phyloP scores from a whole-genome alignment of 2,113 vertebrate genomes.

The Ramphastos sulfuratus region DNA sequence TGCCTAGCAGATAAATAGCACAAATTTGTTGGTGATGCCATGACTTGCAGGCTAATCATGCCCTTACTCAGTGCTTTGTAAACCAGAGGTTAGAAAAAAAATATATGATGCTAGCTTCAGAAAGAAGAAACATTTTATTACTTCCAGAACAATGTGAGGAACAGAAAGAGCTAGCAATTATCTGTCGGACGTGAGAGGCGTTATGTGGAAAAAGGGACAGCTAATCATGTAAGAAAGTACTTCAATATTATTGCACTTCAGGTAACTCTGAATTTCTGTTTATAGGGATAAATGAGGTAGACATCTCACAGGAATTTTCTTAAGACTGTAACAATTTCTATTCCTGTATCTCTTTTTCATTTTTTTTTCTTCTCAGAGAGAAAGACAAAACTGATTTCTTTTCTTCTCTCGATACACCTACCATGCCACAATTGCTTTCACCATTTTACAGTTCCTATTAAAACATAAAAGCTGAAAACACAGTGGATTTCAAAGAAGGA shows the following conservation, averaged over 20 bases:
- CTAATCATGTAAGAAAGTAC: slow-evolving; percentile 45
- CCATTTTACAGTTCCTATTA: slow-evolving; percentile 22
- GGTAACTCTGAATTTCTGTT: slow-evolving; percentile 7
- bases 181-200: slow-evolving; percentile 43
- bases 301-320: slow-evolving; percentile 33
- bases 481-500: slow-evolving; percentile 30
- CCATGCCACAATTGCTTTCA: slow-evolving; percentile 7
- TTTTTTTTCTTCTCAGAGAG: neutral
- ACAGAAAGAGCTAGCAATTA: slow-evolving; percentile 55
- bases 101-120: slow-evolving; percentile 1
- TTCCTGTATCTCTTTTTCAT: neutral
- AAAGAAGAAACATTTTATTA: slow-evolving; percentile 70
- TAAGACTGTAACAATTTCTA: slow-evolving; percentile 16
- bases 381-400: neutral
- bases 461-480: slow-evolving; percentile 26
- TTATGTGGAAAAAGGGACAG: slow-evolving; percentile 44
- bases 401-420: neutral
- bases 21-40: slow-evolving; percentile 51
- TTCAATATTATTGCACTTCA: slow-evolving; percentile 30
- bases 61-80: slow-evolving; percentile 62
- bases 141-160: slow-evolving; percentile 52
- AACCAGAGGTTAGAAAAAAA: slow-evolving; percentile 42
- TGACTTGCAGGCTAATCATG: slow-evolving; percentile 52
- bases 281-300: slow-evolving; percentile 10
- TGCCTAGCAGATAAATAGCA: slow-evolving; percentile 63